Evolutionary conservation across 1,140 invertebrate species (phyloP).

Genomic region (Oedothorax gibbosus): DNA sequence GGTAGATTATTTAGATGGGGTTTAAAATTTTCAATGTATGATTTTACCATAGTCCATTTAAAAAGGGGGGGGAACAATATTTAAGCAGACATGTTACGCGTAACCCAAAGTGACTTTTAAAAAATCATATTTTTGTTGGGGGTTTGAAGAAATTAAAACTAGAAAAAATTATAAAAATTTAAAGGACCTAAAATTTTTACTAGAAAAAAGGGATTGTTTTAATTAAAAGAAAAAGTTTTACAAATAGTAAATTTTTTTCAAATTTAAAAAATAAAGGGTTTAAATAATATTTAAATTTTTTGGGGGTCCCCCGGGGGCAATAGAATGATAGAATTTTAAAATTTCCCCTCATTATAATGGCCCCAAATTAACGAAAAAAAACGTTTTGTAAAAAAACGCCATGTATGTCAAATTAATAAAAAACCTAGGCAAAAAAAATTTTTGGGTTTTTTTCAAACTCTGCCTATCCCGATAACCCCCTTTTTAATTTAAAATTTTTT

Average conservation of each 20-base stretch:
- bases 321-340: background rate
- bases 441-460: background rate
- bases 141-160: background rate
- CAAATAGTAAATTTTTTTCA: background rate
- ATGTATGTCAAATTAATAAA: background rate
- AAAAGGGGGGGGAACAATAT: background rate
- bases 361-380: background rate
- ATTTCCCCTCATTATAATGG: background rate
- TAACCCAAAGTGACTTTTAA: background rate
- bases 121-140: background rate
- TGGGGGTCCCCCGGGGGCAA: background rate
- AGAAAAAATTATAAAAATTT: background rate
- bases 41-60: background rate
- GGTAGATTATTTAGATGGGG: background rate
- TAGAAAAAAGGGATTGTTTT: background rate
- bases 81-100: background rate
- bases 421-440: background rate
- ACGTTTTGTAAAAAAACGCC: background rate
- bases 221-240: background rate
- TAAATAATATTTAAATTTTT: background rate
- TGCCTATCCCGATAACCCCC: background rate
- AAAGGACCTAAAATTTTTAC: background rate
- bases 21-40: background rate
- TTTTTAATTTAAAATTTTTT: background rate
- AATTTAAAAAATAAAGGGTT: constrained; percentile 5